Base-by-base conservation (phyloP, 2,888 invertebrate species). In the Unio pictorum region DNA sequence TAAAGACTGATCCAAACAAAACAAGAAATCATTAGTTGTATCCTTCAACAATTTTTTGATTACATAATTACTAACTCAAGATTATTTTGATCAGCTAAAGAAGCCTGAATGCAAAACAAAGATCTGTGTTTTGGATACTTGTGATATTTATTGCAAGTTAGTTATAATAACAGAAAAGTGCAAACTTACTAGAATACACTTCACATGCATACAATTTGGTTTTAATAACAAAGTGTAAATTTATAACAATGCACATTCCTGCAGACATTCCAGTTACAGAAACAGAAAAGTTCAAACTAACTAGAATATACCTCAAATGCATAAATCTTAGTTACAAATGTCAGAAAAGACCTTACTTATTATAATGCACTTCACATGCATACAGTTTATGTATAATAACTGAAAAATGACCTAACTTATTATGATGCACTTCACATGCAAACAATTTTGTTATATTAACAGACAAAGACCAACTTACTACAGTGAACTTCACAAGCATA, bases 131-230 rank as follows among this genome's bases (percentile, higher is more conserved):
- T 45, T 0, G 3, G 45, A 45, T 45, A 45, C 45, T 45, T 45
- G 45, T 15, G 15, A 45, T 45, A 45, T 11, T 45, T 45, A 45
- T 11, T 28, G 30, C 30, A 28, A 18, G 28, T 26, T 26, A 61
- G 20, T n/a, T 26, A 61, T 4, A 61, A 23, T 30, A 28, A 61
- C 61, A 61, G 34, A 34, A 34, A 34, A 34, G 34, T 5, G 0
- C 5, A 34, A 34, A 73, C 77, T 77, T 71, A 77, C 77, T 69
- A 73, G 55, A 74, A 77, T n/a, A 64, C 15, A 77, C 73, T 62
- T 71, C 72, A 69, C 77, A 77, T n/a, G 63, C 56, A 60, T 74
- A 68, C 61, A 77, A 74, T 34, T 74, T 70, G 28, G 28, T 28
- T 28, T 28, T 28, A 28, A 28, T 28, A 28, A 28, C 28, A 28